These are phyloP conservation scores for Nomada ferruginata DNA, from an alignment of 2,888 invertebrate species.

Conservation along the genomic window DNA sequence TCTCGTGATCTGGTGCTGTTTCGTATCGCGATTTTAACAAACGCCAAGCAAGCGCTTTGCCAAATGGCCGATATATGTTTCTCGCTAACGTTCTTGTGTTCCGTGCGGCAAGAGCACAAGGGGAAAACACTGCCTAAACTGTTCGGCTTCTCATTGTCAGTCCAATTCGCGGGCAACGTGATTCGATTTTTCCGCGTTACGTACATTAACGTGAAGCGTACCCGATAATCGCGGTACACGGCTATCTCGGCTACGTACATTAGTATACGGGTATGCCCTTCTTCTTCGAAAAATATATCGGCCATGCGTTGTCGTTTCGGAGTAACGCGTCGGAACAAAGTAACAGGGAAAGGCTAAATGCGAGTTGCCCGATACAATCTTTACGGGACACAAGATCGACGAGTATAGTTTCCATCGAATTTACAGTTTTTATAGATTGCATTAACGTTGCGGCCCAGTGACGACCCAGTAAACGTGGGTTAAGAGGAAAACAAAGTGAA, in stretches of 20 bases:
- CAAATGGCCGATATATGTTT: constrained; percentile 71
- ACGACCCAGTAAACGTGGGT: constrained; percentile 59
- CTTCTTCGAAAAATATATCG: constrained; percentile 64
- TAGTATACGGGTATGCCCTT: constrained; percentile 29
- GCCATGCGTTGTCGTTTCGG: constrained; percentile 39
- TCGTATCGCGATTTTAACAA: constrained; percentile 56
- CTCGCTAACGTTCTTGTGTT: constrained; percentile 59
- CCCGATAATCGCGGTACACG: background rate
- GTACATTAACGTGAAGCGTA: background rate
- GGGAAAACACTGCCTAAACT: constrained; percentile 72
- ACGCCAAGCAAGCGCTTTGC: constrained; percentile 44
- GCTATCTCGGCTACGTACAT: constrained; percentile 12
- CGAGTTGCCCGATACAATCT: constrained; percentile 42
- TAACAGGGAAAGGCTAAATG: constrained; percentile 9
- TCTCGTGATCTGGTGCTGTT: constrained; percentile 76
- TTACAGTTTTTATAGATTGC: constrained; percentile 49
- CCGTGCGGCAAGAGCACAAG: constrained; percentile 35
- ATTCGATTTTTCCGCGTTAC: constrained; percentile 20
- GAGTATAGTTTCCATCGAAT: constrained; percentile 44
- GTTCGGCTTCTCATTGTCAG: constrained; percentile 42
- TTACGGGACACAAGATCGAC: constrained; percentile 25
- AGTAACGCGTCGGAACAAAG: constrained; percentile 5
- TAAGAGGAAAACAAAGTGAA: background rate
- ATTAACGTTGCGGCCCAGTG: constrained; percentile 62
- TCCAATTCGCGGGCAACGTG: constrained; percentile 30